Base-by-base conservation (phyloP, 1,140 invertebrate genomes). In the Pseudomyrmex pallidus region DNA sequence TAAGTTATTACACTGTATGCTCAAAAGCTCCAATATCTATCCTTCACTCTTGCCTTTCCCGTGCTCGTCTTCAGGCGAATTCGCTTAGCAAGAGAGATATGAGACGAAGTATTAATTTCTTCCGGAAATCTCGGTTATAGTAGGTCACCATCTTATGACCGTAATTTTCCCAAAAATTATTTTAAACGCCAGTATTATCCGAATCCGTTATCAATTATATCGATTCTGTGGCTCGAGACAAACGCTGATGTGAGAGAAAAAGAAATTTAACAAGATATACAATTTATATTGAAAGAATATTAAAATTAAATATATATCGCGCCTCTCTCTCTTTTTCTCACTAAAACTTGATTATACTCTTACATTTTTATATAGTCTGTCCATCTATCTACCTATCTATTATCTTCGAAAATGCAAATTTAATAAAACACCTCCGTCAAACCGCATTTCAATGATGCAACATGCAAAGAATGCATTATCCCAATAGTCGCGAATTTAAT, bases 1-100 rank as follows among this genome's bases (percentile, higher is more conserved):
- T 35, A 90, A 91, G 88, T 91, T 89, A 90, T 91, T 90, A 91
- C 88, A 84, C 85, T 90, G 72, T 87, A 88, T 86, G 88, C 89
- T 90, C 90, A 90, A 91, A 90, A 90, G 88, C 86, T 85, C 56
- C 85, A 85, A 89, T 88, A 88, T 84, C 83, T 77, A 66, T 44
- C 57, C 76, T 76, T 78, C 63, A 57, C 59, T 56, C 17, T 78
- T 74, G 54, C 25, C 70, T 46, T 12, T 35, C 35, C 5, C 52
- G 13, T 64, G 56, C 64, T 78, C 61, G 77, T 56, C 57, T 25
- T 56, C 67, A 50, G 20, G 48, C 77, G 78, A 68, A 74, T 87
- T 89, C 61, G 62, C 54, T 84, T 82, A 44, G 50, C 54, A n/a
- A 35, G 35, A 35, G 5, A 35, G 35, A 82, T 83, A 25, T 82